Conservation (phyloP, 2,888 invertebrate genomes). For the Drosophila mimica region DNA sequence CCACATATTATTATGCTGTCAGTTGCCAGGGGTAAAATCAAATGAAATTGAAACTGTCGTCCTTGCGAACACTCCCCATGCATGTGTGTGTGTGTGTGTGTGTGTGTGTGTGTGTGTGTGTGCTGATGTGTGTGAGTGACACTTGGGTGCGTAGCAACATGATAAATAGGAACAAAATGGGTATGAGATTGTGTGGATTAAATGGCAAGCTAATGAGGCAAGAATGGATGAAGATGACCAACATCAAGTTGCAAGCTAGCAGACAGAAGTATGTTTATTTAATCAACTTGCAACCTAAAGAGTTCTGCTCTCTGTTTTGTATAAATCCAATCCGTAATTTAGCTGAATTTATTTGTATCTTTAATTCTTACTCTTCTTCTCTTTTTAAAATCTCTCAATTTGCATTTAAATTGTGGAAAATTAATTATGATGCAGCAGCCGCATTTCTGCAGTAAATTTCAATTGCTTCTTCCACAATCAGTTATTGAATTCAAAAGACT, state of each 20-base stretch:
- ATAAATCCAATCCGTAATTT: neutral
- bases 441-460: neutral
- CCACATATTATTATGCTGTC: conserved; percentile 43
- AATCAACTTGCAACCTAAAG: neutral
- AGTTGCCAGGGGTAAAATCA: conserved; percentile 36
- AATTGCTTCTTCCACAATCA: neutral
- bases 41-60: conserved; percentile 46
- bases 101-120: neutral
- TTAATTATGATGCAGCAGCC: conserved; percentile 1
- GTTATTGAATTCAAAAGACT: neutral
- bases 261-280: neutral
- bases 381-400: neutral
- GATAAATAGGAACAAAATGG: conserved; percentile 40
- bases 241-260: conserved; percentile 4
- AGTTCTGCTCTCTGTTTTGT: neutral
- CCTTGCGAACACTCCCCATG: conserved; percentile 2
- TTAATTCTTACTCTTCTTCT: neutral
- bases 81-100: conserved; percentile 5
- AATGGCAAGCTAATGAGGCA: conserved; percentile 59
- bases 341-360: neutral
- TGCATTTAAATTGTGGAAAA: neutral
- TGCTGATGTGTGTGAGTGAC: conserved; percentile 13
- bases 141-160: conserved; percentile 35
- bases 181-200: conserved; percentile 9
- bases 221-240: conserved; percentile 12